Base-by-base conservation (phyloP, 2,797 vertebrate genomes). In the Miichthys miiuy region DNA sequence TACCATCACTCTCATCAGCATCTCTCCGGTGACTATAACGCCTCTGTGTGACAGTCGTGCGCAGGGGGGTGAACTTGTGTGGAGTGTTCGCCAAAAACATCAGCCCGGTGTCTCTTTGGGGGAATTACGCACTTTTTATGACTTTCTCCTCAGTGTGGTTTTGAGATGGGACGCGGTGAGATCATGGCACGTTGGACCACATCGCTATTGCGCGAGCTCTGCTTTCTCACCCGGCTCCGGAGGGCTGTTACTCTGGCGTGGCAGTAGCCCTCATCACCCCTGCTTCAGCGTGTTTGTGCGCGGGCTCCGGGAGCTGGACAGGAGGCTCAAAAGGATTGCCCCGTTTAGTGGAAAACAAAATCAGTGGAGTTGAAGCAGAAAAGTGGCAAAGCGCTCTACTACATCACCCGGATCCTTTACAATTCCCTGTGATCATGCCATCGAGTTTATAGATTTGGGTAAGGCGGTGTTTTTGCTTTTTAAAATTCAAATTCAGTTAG, bases 381-480 rank as follows among this genome's bases (percentile, higher is more conserved):
- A 92, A 93, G 88, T 93, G 87, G 69, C 56, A 84, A 73, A 85
- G 73, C 70, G 76, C 71, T 71, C 75, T 60, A 60, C 79, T 63
- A 6, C 65, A 76, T 83, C 76, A 74, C 79, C 82, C 84, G 92
- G 91, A 92, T 84, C 70, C 65, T 80, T 84, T 70, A 81, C 82
- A 86, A 73, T 72, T 79, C 70, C 68, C 67, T 58, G 75, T 77
- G 82, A 92, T 77, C 86, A 95, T 93, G 92, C 21, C 82, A 71
- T 84, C 89, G 70, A 85, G 82, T 85, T 87, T 88, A 85, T 93
- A 92, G 85, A 92, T 91, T 80, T 88, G 79, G 94, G 95, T 96
- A 94, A 95, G 94, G 41, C 71, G 25, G 60, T 79, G 56, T 72
- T 86, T 77, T 41, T 74, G 57, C 44, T 67, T 34, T 55, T 51